Evolutionary conservation across 1,140 invertebrate species (phyloP).

Genomic region (Monochamus saltuarius): DNA sequence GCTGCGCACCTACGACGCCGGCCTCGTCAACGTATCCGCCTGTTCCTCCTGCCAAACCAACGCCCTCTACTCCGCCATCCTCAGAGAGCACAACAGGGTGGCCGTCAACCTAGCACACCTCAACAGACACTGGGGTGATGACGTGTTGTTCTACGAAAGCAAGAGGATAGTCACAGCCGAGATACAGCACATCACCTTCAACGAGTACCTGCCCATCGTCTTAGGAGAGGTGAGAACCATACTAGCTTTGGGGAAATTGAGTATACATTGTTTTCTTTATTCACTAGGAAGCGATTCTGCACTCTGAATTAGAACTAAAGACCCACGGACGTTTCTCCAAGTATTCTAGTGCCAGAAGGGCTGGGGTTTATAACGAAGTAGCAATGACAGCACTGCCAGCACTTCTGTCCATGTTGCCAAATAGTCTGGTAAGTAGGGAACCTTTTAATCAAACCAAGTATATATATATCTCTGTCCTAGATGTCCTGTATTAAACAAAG

Average conservation of each 20-base stretch:
- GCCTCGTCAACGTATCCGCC: conserved; percentile 64
- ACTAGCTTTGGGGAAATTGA: background rate
- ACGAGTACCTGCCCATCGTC: conserved; percentile 80
- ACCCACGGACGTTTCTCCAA: conserved; percentile 69
- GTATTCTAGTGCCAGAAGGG: conserved; percentile 80
- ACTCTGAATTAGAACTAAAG: conserved; percentile 64
- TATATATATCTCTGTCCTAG: no score
- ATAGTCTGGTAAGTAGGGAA: conserved; percentile 55
- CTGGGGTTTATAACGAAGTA: conserved; percentile 74
- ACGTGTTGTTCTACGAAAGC: conserved; percentile 77
- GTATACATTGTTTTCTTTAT: background rate
- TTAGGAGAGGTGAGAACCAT: conserved; percentile 62
- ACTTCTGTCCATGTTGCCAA: conserved; percentile 72
- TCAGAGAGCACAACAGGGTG: conserved; percentile 82
- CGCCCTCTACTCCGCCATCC: conserved; percentile 66
- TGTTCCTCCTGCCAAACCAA: conserved; percentile 60
- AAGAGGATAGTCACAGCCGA: conserved; percentile 73
- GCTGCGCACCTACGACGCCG: conserved; percentile 72
- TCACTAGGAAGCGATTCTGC: conserved; percentile 62
- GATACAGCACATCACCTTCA: conserved; percentile 85
- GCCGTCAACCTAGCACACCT: conserved; percentile 68
- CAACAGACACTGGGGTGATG: conserved; percentile 86
- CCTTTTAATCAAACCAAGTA: background rate
- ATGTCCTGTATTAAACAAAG: background rate
- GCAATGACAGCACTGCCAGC: conserved; percentile 74